phyloP scores from a whole-genome alignment of 2,113 vertebrate genomes.

The Columbina picui region DNA sequence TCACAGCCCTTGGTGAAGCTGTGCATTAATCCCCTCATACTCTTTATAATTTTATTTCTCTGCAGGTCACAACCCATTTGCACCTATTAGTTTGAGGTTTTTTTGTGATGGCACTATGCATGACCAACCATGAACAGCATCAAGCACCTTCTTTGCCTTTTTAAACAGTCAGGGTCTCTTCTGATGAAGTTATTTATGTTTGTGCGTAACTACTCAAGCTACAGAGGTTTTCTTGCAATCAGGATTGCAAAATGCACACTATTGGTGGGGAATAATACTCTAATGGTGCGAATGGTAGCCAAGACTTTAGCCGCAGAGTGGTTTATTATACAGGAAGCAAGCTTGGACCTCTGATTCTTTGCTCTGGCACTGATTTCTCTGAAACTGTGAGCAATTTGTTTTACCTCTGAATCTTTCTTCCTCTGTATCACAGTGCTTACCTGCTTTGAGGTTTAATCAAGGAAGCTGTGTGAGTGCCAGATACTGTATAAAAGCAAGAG shows the following conservation, averaged over 20 bases:
- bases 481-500: conserved; percentile 37
- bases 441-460: conserved; percentile 64
- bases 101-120: neutral
- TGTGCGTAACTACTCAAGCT: neutral
- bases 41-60: neutral
- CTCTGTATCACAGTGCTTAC: conserved; percentile 43
- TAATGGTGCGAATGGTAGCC: neutral
- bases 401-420: conserved; percentile 17
- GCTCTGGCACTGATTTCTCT: conserved; percentile 9
- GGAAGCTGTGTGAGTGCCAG: conserved; percentile 25
- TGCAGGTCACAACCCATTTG: neutral
- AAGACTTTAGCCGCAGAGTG: neutral
- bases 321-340: neutral
- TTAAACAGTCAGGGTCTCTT: neutral
- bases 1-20: neutral
- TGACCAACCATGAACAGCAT: fast-evolving
- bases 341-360: neutral
- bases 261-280: neutral
- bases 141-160: neutral
- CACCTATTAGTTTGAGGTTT: neutral
- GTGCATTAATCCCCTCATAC: neutral
- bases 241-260: neutral
- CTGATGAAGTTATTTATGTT: neutral
- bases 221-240: neutral
- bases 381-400: neutral